A percentile compares a stretch with the other conserved stretches of the same genome.
Evolutionary conservation across 2,888 invertebrate genomes (phyloP).

Genomic region (Cactoblastis cactorum): DNA sequence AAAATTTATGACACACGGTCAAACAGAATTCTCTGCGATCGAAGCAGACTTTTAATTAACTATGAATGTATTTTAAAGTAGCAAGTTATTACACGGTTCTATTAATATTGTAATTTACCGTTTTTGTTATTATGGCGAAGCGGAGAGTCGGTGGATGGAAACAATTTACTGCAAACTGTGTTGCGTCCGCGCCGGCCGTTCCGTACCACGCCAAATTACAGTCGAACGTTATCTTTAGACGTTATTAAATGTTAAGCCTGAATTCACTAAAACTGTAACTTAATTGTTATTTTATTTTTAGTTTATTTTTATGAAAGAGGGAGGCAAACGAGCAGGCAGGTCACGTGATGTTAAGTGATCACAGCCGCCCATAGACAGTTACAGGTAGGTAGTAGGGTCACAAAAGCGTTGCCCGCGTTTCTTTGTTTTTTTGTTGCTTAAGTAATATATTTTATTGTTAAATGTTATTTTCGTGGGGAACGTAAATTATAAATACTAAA

Average conservation of each 20-base stretch:
- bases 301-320: background rate
- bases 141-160: background rate
- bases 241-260: conserved; percentile 7
- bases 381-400: too few species aligned
- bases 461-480: too few species aligned
- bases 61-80: background rate
- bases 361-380: too few species aligned
- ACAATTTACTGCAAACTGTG: conserved; percentile 8
- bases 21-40: background rate
- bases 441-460: too few species aligned
- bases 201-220: conserved; percentile 8
- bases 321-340: background rate
- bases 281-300: background rate
- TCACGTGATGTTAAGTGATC: background rate
- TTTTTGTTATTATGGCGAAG: conserved; percentile 1
- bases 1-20: conserved; percentile 6
- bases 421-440: too few species aligned
- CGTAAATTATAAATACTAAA: too few species aligned
- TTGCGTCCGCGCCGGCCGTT: conserved; percentile 4
- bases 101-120: conserved; percentile 11
- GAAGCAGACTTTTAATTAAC: conserved; percentile 4
- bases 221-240: conserved; percentile 6
- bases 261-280: background rate
- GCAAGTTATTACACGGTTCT: conserved; percentile 3
- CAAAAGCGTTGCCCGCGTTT: too few species aligned